phyloP scores from a whole-genome alignment of 2,888 invertebrate species.

The Helleia helle region DNA sequence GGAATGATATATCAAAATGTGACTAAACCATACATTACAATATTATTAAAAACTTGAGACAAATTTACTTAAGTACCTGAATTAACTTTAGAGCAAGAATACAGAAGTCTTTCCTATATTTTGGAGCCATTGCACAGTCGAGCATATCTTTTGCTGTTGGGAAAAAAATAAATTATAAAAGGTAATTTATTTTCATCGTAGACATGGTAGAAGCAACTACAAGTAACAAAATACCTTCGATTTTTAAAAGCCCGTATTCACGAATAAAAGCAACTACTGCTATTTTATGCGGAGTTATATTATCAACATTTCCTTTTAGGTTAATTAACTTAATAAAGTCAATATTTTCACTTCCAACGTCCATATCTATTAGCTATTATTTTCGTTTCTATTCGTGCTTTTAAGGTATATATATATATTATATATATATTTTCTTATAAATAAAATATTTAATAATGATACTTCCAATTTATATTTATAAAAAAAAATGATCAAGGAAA shows the following conservation, averaged over 20 bases:
- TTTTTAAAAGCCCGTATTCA: constrained; percentile 80
- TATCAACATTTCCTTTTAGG: constrained; percentile 68
- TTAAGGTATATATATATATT: too few relatives aligned
- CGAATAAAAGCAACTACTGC: constrained; percentile 83
- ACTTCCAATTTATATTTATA: too few relatives aligned
- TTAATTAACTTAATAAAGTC: constrained; percentile 55
- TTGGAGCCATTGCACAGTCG: constrained; percentile 67
- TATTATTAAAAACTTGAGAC: constrained; percentile 3
- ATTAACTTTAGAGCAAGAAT: constrained; percentile 85
- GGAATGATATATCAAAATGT: too few relatives aligned
- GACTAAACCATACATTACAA: too few relatives aligned
- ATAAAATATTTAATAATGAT: too few relatives aligned
- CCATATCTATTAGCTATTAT: constrained; percentile 46
- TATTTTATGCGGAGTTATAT: constrained; percentile 86
- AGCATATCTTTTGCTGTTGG: constrained; percentile 67
- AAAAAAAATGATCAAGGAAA: too few relatives aligned
- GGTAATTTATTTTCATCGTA: too few relatives aligned
- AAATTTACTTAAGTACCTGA: constrained; percentile 70
- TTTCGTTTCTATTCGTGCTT: too few relatives aligned
- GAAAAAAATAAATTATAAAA: background rate
- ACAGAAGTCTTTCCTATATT: constrained; percentile 84
- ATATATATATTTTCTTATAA: too few relatives aligned
- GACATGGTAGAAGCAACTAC: background rate
- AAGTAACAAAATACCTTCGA: constrained; percentile 41
- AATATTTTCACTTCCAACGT: constrained; percentile 41